Base-by-base conservation (phyloP, 2,113 vertebrate genomes). In the Dicaeum eximium region DNA sequence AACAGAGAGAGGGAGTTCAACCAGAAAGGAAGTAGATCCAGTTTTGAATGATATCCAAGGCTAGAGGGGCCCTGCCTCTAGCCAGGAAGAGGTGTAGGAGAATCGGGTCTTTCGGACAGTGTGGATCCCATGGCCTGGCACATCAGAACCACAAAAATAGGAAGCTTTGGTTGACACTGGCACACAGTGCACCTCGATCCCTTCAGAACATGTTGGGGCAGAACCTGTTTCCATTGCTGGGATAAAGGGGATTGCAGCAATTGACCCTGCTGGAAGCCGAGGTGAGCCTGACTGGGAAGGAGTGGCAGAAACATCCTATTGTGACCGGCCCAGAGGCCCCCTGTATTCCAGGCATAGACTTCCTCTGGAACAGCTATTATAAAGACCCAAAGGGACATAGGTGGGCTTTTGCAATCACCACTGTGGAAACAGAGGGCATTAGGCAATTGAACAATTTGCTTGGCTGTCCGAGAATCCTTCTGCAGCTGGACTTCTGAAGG, bases 31-130 rank as follows among this genome's bases (percentile, higher is more conserved):
- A 20, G 51, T 12, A 56, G 31, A 10, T 56, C 40, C 18, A n/a
- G 30, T n/a, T 44, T 28, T 27, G 23, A 57, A 45, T 35, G 4
- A 35, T 45, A 73, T 57, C 18, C 18, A 45, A 35, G 40, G 31
- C 13, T 45, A 28, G 24, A 74, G 19, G 11, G 24, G 40, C 40
- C 19, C 14, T 35, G 25, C 19, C 40, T 73, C 53, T 57, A 35
- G 53, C 24, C 33, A 30, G 19, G 40, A 28, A 23, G 25, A 74
- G 54, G 25, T 19, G 10, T 1, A 2, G 33, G 14, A 35, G 5
- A 73, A 44, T 9, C 1, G 0, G 7, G 10, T 57, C 22, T 56
- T 57, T 57, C 35, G 33, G 14, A n/a, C 2, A 1, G 15, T 54
- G 21, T 42, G 50, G 15, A 42, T 54, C 22, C 3, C 1, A 57